phyloP scores from a whole-genome alignment of 1,140 invertebrate genomes.

The Trichogramma pretiosum region DNA sequence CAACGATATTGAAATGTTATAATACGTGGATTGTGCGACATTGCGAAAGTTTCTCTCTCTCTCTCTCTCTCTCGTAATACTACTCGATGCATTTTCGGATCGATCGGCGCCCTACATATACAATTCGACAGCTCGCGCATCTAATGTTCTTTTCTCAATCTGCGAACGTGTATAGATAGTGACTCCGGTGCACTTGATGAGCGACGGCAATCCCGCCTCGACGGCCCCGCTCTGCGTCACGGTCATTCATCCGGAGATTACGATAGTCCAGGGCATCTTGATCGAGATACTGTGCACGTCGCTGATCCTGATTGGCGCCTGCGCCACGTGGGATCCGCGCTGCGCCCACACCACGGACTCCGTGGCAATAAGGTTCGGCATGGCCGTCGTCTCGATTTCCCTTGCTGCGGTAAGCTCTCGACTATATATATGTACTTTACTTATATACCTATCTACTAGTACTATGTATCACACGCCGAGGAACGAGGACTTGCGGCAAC shows the following conservation, averaged over 20 bases:
- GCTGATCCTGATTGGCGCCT: conserved; percentile 53
- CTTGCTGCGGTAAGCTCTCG: conserved; percentile 44
- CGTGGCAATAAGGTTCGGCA: conserved; percentile 54
- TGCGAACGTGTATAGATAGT: conserved; percentile 30
- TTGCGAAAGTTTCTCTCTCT: too few species aligned
- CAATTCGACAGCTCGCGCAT: too few species aligned
- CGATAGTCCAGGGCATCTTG: conserved; percentile 41
- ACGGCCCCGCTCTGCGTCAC: conserved; percentile 51
- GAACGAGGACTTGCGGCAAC: too few species aligned
- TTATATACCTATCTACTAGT: background rate
- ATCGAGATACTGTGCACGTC: conserved; percentile 54
- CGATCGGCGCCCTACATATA: too few species aligned
- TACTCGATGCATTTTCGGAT: too few species aligned
- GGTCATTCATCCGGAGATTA: conserved; percentile 43
- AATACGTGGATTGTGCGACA: too few species aligned
- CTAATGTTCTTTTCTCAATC: background rate
- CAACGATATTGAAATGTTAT: too few species aligned
- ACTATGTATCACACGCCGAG: too few species aligned
- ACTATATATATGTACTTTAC: background rate
- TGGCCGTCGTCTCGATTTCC: conserved; percentile 53
- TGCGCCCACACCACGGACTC: conserved; percentile 51
- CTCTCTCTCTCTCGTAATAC: too few species aligned
- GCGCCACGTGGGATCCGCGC: conserved; percentile 56
- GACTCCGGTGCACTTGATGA: conserved; percentile 39
- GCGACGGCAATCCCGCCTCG: conserved; percentile 22